Conservation (phyloP, 2,888 invertebrate genomes). For the Agonopterix arenella region DNA sequence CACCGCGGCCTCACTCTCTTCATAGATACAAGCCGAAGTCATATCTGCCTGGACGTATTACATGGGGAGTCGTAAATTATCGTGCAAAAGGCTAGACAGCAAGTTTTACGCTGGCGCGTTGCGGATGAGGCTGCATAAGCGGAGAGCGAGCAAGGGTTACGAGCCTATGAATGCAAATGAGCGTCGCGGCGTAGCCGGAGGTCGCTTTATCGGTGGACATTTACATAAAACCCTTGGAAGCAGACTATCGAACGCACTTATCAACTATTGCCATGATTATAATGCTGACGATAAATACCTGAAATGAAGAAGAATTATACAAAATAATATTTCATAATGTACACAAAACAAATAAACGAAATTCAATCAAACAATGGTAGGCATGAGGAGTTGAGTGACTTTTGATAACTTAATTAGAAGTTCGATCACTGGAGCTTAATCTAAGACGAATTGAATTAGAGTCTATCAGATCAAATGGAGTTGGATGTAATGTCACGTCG, state of each 20-base stretch:
- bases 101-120: constrained; percentile 57
- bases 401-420: constrained; percentile 13
- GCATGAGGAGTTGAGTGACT: constrained; percentile 4
- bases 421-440: constrained; percentile 17
- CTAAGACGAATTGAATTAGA: constrained; percentile 22
- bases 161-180: constrained; percentile 77
- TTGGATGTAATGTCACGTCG: constrained; percentile 10
- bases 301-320: constrained; percentile 23
- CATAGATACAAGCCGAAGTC: constrained; percentile 59
- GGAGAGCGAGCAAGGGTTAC: constrained; percentile 69
- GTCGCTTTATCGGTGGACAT: constrained; percentile 66
- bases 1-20: constrained; percentile 60
- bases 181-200: constrained; percentile 51
- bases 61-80: constrained; percentile 72
- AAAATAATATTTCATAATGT: constrained; percentile 12
- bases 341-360: background rate
- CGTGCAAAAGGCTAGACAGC: constrained; percentile 63
- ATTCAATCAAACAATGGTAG: background rate
- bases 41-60: constrained; percentile 69
- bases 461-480: constrained; percentile 6
- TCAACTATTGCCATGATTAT: constrained; percentile 47
- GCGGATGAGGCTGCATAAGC: constrained; percentile 51
- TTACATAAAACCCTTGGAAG: constrained; percentile 66
- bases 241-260: constrained; percentile 50
- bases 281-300: constrained; percentile 44